A percentile compares a stretch with the other conserved stretches of the same genome.
Evolutionary conservation across 2,113 vertebrate species (phyloP).

Genomic region (Poeciliopsis turrubarensis): DNA sequence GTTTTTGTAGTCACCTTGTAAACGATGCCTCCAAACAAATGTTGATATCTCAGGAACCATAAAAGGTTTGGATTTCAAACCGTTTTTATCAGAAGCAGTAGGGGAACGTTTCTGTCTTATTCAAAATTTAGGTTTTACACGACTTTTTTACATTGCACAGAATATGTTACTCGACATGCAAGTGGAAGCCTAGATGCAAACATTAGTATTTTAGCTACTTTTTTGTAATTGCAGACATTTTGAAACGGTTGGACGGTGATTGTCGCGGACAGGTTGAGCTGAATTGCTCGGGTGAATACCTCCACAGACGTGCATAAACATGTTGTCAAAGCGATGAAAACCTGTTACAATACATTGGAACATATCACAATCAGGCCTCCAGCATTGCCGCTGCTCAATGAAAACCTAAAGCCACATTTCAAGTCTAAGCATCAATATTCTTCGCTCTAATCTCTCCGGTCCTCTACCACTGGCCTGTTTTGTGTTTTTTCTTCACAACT

Average conservation of each 20-base stretch:
- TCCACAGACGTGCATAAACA: slow-evolving; percentile 7
- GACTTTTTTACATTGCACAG: no score
- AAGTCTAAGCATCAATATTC: not conserved
- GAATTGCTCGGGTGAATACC: not conserved
- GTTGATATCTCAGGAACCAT: no score
- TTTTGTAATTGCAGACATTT: not conserved
- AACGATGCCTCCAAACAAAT: no score
- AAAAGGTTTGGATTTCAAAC: no score
- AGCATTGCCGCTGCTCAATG: not conserved
- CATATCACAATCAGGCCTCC: not conserved
- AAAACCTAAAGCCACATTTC: slow-evolving; percentile 29
- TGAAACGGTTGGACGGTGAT: not conserved
- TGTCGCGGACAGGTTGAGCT: not conserved
- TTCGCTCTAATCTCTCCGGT: not conserved
- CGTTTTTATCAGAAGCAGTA: no score
- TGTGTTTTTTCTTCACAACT: not conserved
- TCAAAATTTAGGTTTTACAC: no score
- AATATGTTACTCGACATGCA: no score
- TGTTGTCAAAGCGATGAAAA: not conserved
- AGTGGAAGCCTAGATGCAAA: no score
- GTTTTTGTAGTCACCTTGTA: no score
- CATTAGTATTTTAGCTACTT: no score
- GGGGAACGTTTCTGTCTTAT: no score
- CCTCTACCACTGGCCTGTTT: not conserved
- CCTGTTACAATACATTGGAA: not conserved